Evolutionary conservation across 2,888 invertebrate species (phyloP).

Genomic region (Trisateles emortualis): DNA sequence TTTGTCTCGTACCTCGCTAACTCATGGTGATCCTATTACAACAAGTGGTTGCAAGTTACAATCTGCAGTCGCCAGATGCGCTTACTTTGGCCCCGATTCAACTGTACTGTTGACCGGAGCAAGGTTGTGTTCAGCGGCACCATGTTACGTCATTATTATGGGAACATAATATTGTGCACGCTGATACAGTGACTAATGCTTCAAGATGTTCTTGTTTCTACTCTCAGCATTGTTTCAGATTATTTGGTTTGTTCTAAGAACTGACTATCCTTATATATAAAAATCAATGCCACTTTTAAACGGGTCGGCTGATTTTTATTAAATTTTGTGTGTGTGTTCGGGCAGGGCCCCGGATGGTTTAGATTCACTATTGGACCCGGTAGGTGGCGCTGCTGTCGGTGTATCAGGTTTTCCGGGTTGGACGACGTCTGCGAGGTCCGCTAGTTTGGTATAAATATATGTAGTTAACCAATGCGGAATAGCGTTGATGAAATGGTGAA

Average conservation of each 20-base stretch:
- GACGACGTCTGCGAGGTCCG: too few species aligned
- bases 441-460: too few species aligned
- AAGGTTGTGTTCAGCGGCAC: constrained; percentile 7
- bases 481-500: too few species aligned
- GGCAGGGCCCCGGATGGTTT: too few species aligned
- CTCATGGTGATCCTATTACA: background rate
- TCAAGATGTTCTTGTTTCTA: background rate
- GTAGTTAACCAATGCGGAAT: too few species aligned
- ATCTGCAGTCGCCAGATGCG: constrained; percentile 27
- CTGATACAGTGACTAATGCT: background rate
- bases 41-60: constrained; percentile 15
- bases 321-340: too few species aligned
- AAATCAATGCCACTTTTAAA: too few species aligned
- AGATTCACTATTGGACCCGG: too few species aligned
- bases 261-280: too few species aligned
- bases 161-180: background rate
- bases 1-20: background rate
- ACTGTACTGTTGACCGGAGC: constrained; percentile 12
- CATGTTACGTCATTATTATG: constrained; percentile 1
- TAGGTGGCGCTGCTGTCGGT: too few species aligned
- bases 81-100: constrained; percentile 20
- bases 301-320: too few species aligned
- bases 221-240: background rate
- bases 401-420: too few species aligned
- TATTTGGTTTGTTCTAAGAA: background rate